A percentile compares a stretch with the other conserved stretches of the same genome.
Evolutionary conservation across 2,888 invertebrate genomes (phyloP).

Genomic region (Rosalia funebris): DNA sequence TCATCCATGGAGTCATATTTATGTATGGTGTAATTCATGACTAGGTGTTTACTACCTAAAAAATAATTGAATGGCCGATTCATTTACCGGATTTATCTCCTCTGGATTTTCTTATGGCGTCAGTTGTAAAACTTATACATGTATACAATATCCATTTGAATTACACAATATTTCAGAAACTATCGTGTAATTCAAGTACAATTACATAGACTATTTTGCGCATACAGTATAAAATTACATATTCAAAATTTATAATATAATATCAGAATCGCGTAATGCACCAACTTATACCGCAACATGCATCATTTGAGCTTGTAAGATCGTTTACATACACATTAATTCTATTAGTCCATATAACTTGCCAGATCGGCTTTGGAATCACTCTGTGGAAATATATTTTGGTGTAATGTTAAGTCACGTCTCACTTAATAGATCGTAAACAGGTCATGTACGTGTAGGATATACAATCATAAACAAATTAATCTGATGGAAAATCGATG

Average conservation of each 20-base stretch:
- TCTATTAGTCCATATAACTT: slow-evolving; percentile 16
- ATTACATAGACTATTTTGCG: no score
- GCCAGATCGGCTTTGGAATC: slow-evolving; percentile 15
- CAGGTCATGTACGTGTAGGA: slow-evolving; percentile 7
- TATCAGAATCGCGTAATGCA: slow-evolving; percentile 6
- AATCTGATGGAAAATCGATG: slow-evolving; percentile 1
- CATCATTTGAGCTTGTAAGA: slow-evolving; percentile 12
- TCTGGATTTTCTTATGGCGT: no score
- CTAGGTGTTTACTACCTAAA: no score
- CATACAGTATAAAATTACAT: background rate
- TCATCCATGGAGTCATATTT: no score
- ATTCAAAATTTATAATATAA: background rate
- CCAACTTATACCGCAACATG: slow-evolving; percentile 18
- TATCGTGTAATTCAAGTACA: no score
- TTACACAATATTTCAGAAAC: no score
- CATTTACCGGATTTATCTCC: no score
- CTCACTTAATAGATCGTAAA: slow-evolving; percentile 17
- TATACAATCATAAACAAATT: slow-evolving; percentile 4
- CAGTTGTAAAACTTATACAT: no score
- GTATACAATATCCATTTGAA: no score
- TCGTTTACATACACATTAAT: slow-evolving; percentile 22
- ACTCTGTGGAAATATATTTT: slow-evolving; percentile 15
- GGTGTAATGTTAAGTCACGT: slow-evolving; percentile 20
- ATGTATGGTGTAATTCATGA: no score
- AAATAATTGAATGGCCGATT: no score